Conservation (phyloP, 2,888 invertebrate species). For the Drosophila fungiperda region DNA sequence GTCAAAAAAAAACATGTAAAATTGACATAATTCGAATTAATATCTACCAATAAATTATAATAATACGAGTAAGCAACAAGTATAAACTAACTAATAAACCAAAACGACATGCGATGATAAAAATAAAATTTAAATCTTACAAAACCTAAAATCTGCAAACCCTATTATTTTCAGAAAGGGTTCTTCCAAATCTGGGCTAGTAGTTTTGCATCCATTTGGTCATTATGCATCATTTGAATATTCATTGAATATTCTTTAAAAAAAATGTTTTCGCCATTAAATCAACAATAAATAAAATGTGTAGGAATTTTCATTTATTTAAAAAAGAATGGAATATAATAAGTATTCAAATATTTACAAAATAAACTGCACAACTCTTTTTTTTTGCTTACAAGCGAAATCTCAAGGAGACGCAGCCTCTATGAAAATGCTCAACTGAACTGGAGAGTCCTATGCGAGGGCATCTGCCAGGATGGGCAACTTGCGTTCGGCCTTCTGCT, state of each 20-base stretch:
- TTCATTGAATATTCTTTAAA: too few species aligned
- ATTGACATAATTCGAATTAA: slow-evolving; percentile 70
- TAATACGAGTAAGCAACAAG: slow-evolving; percentile 58
- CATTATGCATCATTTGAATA: not conserved
- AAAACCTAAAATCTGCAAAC: slow-evolving; percentile 41
- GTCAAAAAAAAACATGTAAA: slow-evolving; percentile 58
- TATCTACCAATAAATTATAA: slow-evolving; percentile 62
- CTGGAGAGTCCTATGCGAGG: slow-evolving; percentile 18
- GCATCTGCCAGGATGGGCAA: slow-evolving; percentile 29
- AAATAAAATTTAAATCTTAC: slow-evolving; percentile 69
- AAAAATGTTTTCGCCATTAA: not conserved
- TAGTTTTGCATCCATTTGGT: not conserved
- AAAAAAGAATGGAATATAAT: slow-evolving; percentile 20
- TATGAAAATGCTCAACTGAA: slow-evolving; percentile 1
- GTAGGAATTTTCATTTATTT: slow-evolving; percentile 37
- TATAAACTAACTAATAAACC: slow-evolving; percentile 55
- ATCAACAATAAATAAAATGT: not conserved
- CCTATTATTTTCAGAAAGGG: not conserved
- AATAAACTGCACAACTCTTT: slow-evolving; percentile 30
- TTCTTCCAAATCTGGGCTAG: not conserved
- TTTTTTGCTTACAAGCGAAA: slow-evolving; percentile 13
- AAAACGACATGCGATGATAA: slow-evolving; percentile 59
- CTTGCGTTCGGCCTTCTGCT: slow-evolving; percentile 59
- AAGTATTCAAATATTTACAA: slow-evolving; percentile 31
- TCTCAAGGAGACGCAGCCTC: slow-evolving; percentile 57